Evolutionary conservation across 2,797 vertebrate genomes (phyloP).

Genomic region (Liasis olivaceus): DNA sequence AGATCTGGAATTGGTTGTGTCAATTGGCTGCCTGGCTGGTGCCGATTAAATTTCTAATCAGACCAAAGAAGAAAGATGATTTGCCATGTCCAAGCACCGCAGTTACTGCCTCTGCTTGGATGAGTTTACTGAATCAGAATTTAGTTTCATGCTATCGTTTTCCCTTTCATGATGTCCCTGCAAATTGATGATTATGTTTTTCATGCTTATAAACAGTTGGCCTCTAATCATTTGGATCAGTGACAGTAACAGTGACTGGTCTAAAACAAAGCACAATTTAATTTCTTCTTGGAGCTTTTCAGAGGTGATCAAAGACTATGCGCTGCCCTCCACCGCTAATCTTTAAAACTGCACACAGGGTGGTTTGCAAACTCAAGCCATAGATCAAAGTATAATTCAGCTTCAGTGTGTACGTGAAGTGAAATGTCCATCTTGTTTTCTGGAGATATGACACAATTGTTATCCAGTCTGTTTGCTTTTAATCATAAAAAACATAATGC

Average conservation of each 20-base stretch:
- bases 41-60: slow-evolving; percentile 54
- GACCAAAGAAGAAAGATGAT: slow-evolving; percentile 42
- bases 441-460: background rate
- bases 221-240: slow-evolving; percentile 50
- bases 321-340: slow-evolving; percentile 73
- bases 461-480: background rate
- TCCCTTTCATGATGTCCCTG: slow-evolving; percentile 49
- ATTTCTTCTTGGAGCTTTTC: background rate
- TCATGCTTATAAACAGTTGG: slow-evolving; percentile 52
- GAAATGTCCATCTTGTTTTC: background rate
- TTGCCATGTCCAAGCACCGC: slow-evolving; percentile 32
- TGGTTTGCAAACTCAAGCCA: background rate
- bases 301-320: slow-evolving; percentile 53
- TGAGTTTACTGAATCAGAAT: slow-evolving; percentile 48
- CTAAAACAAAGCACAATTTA: slow-evolving; percentile 41
- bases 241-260: slow-evolving; percentile 31
- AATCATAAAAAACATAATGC: background rate
- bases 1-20: slow-evolving; percentile 48
- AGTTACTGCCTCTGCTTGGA: slow-evolving; percentile 46
- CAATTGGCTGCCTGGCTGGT: slow-evolving; percentile 36
- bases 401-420: background rate
- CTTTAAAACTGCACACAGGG: slow-evolving; percentile 20
- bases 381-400: background rate
- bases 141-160: slow-evolving; percentile 56
- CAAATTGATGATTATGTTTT: slow-evolving; percentile 56